Conservation (phyloP, 2,888 invertebrate species). For the Eumerus sabulonum region DNA sequence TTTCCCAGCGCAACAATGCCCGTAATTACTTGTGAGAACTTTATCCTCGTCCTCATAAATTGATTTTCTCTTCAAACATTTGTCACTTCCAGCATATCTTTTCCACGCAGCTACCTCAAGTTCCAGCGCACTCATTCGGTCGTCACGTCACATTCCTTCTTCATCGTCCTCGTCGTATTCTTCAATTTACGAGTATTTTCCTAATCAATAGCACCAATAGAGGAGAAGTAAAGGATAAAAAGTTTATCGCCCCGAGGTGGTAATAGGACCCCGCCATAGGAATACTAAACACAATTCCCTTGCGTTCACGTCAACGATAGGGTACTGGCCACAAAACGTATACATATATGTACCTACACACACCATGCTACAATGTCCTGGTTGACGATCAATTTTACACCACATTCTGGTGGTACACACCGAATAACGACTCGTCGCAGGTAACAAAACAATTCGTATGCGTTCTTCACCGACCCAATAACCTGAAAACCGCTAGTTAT, state of each 20-base stretch:
- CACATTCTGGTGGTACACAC: no score
- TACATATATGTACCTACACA: no score
- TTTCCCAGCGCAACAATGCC: slow-evolving; percentile 11
- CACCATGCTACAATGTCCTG: no score
- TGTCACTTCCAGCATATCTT: slow-evolving; percentile 5
- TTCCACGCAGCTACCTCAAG: no score
- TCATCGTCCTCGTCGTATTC: neutral
- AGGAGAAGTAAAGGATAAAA: slow-evolving; percentile 10
- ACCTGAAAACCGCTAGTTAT: slow-evolving; percentile 47
- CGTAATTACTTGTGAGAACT: slow-evolving; percentile 42
- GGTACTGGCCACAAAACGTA: no score
- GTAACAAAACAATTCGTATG: slow-evolving; percentile 23
- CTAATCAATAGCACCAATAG: slow-evolving; percentile 33
- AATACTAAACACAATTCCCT: slow-evolving; percentile 24
- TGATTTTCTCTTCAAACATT: slow-evolving; percentile 47
- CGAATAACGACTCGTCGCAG: no score
- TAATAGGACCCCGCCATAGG: neutral
- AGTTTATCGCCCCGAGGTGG: slow-evolving; percentile 22
- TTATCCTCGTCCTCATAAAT: slow-evolving; percentile 27
- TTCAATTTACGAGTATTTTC: slow-evolving; percentile 4
- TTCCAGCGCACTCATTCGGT: no score
- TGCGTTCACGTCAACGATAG: no score
- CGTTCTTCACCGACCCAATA: slow-evolving; percentile 54
- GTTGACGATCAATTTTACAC: no score
- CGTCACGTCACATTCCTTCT: no score